Evolutionary conservation across 2,113 vertebrate species (phyloP), one percentile per base, ranked within the genome.

Genomic region (Ciconia maguari): DNA sequence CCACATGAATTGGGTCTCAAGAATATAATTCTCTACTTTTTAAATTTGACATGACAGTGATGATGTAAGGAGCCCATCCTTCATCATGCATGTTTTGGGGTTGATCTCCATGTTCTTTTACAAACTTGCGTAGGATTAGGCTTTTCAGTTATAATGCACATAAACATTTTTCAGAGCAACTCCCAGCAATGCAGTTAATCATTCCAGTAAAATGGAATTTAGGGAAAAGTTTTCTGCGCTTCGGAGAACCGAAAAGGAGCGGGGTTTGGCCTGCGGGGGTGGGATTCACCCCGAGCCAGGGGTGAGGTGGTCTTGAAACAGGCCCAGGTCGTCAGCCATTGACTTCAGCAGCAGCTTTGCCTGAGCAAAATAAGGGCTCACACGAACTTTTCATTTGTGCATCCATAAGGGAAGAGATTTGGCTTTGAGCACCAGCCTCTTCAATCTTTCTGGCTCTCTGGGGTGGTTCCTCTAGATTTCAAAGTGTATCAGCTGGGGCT

Each of bases 391-490:
- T 74, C 30, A 42, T 69, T 89, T 76, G 54, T 51, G 57, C 62
- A 61, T 87, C 52, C 5, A 0, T 32, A 51, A 83, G 17, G 46
- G 38, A 84, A 89, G 32, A 87, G 66, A 42, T 69, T 76, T 91
- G 51, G 52, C 77, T 93, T 75, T 86, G 66, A 20, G 48, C 18
- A 11, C 22, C 21, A 36, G 36, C n/a, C 46, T 94, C 78, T 80
- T 82, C 36, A 57, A 27, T 68, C 70, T 42, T 85, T 52, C 1
- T 8, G 90, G 58, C 62, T 89, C 80, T 82, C 83, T 84, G 77
- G 61, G 81, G 77, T 76, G 71, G 36, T 48, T 96, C 72, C 58
- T 92, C 64, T 51, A 29, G 51, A 87, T 95, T 94, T 93, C 77
- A 79, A 96, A 94, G 65, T 6, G 0, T 68, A 70, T 83, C 77